phyloP scores from a whole-genome alignment of 2,113 vertebrate genomes.

The Scatophagus argus region DNA sequence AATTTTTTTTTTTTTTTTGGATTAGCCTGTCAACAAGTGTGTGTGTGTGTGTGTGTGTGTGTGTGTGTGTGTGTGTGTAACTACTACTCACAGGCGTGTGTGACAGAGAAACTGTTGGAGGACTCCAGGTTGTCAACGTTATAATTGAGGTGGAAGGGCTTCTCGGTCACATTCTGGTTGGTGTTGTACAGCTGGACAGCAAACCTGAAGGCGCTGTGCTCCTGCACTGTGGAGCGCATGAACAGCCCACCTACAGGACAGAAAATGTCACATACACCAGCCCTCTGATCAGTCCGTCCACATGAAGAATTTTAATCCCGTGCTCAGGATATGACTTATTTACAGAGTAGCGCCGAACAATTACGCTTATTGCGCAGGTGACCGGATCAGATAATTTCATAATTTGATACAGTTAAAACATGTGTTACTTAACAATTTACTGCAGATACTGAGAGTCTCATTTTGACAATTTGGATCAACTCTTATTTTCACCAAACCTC shows the following conservation, averaged over 20 bases:
- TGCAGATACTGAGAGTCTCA: slow-evolving; percentile 38
- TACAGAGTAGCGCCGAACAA: background rate
- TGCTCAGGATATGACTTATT: background rate
- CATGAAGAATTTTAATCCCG: background rate
- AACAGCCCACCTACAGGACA: slow-evolving; percentile 92
- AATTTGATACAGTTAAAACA: background rate
- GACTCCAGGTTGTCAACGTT: slow-evolving; percentile 99
- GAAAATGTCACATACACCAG: slow-evolving; percentile 41
- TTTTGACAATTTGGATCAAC: slow-evolving; percentile 40
- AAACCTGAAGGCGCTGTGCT: slow-evolving; percentile 99
- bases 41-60: slow-evolving; percentile 14
- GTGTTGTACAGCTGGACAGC: slow-evolving; percentile 99
- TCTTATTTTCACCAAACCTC: slow-evolving; percentile 40
- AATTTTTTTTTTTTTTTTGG: too few species aligned
- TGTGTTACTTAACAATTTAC: slow-evolving; percentile 15
- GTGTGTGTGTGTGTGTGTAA: slow-evolving; percentile 6
- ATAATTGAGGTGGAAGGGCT: slow-evolving; percentile 98
- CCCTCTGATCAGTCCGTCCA: slow-evolving; percentile 29
- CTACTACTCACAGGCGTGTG: slow-evolving; percentile 97
- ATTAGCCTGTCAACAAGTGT: slow-evolving; percentile 10
- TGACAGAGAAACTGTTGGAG: slow-evolving; percentile 99
- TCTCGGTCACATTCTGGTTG: slow-evolving; percentile 98
- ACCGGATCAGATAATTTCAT: background rate
- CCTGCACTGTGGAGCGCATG: slow-evolving; percentile 97
- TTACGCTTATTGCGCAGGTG: background rate